Conservation (phyloP, 1,140 invertebrate genomes). For the Bombus waltoni region DNA sequence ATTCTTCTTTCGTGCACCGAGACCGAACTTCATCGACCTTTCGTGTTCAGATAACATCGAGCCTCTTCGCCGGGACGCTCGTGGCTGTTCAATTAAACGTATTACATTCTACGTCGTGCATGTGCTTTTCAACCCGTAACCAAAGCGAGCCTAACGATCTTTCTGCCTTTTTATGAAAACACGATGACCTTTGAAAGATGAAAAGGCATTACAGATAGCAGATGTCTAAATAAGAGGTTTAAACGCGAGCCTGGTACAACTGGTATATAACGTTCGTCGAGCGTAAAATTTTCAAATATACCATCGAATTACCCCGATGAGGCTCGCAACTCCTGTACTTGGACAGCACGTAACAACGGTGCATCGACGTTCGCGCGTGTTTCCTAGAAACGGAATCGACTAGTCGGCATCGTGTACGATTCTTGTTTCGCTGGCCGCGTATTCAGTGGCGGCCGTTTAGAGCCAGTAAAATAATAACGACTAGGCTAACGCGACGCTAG, state of each 20-base stretch:
- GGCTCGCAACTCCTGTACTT: neutral
- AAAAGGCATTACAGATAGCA: neutral
- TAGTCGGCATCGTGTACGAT: slow-evolving; percentile 16
- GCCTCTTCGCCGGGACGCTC: slow-evolving; percentile 37
- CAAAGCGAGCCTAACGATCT: neutral
- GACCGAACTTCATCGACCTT: slow-evolving; percentile 34
- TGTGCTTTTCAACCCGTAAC: slow-evolving; percentile 1
- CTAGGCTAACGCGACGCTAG: slow-evolving; percentile 54
- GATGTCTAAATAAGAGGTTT: neutral
- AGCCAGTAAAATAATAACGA: slow-evolving; percentile 78
- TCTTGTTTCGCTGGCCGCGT: slow-evolving; percentile 46
- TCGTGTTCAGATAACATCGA: slow-evolving; percentile 49
- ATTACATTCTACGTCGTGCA: slow-evolving; percentile 32
- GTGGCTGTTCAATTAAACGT: slow-evolving; percentile 54
- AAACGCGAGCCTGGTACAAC: neutral
- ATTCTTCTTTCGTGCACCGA: slow-evolving; percentile 45
- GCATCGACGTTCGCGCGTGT: slow-evolving; percentile 9
- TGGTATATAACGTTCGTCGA: neutral
- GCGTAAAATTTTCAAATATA: neutral
- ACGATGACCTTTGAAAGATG: neutral
- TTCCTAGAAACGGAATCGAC: slow-evolving; percentile 20
- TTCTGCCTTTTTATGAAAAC: neutral
- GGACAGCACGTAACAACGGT: neutral
- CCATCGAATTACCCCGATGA: neutral
- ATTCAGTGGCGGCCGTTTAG: slow-evolving; percentile 68